A percentile compares a stretch with the other conserved stretches of the same genome.
Evolutionary conservation across 2,888 invertebrate species (phyloP).

Genomic region (Pimpla rufipes): DNA sequence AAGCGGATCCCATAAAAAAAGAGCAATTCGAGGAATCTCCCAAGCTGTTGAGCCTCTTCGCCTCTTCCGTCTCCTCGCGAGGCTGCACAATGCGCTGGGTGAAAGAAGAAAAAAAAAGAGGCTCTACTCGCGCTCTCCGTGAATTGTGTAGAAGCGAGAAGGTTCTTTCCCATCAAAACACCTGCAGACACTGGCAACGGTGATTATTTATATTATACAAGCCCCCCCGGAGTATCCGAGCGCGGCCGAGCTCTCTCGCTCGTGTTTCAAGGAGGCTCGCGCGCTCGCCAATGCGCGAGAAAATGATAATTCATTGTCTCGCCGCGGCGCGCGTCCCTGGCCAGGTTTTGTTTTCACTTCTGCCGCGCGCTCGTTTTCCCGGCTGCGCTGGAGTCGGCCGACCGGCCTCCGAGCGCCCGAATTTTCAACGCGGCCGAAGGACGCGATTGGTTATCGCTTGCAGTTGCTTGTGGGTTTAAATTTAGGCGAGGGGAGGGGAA

Average conservation of each 20-base stretch:
- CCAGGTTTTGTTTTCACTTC: slow-evolving; percentile 15
- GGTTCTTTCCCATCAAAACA: slow-evolving; percentile 44
- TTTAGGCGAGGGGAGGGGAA: too few relatives aligned
- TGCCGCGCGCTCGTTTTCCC: background rate
- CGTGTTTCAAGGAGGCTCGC: slow-evolving; percentile 61
- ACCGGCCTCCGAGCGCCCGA: background rate
- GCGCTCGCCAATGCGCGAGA: slow-evolving; percentile 48
- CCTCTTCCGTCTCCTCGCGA: background rate
- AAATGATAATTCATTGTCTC: slow-evolving; percentile 55
- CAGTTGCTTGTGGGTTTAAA: background rate
- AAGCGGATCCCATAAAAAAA: background rate
- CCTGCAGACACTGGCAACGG: slow-evolving; percentile 10
- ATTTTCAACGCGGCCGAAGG: background rate
- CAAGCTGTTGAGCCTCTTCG: background rate
- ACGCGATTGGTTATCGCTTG: background rate
- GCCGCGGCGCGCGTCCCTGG: slow-evolving; percentile 5
- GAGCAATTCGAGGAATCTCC: background rate
- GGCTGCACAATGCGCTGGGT: background rate
- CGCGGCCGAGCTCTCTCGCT: slow-evolving; percentile 31
- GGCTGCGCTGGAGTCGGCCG: background rate
- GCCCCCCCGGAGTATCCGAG: background rate
- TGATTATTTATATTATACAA: slow-evolving; percentile 48
- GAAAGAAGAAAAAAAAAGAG: background rate
- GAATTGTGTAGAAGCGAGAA: slow-evolving; percentile 26
- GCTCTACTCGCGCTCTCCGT: slow-evolving; percentile 15